Evolutionary conservation across 1,140 invertebrate genomes (phyloP).

Genomic region (Nautilus pompilius): DNA sequence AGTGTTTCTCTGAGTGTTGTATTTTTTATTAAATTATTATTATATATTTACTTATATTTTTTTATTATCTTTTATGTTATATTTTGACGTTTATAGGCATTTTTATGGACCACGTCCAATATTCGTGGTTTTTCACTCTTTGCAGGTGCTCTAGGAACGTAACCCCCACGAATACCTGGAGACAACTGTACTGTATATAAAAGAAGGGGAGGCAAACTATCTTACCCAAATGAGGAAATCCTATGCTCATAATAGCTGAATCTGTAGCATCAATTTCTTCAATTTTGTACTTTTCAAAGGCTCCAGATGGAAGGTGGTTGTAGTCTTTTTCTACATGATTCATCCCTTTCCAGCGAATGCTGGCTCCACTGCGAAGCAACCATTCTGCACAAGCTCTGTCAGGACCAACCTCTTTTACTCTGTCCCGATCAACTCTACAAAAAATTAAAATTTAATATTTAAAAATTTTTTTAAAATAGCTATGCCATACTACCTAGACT

Average conservation of each 20-base stretch:
- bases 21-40: no score
- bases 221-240: conserved; percentile 77
- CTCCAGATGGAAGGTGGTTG: conserved; percentile 63
- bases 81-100: no score
- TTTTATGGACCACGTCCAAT: no score
- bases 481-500: neutral
- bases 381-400: conserved; percentile 89
- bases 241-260: conserved; percentile 73
- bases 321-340: conserved; percentile 66
- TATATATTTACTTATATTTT: no score
- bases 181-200: no score
- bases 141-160: no score
- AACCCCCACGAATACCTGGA: no score
- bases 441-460: neutral
- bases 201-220: no score
- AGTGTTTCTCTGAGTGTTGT: no score
- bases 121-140: no score
- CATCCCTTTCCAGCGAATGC: conserved; percentile 66
- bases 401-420: conserved; percentile 73
- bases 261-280: conserved; percentile 73
- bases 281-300: conserved; percentile 58
- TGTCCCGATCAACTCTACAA: conserved; percentile 64
- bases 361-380: conserved; percentile 78
- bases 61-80: no score
- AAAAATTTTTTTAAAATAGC: neutral